Evolutionary conservation across 2,797 vertebrate species (phyloP).

Genomic region (Gouania willdenowi): DNA sequence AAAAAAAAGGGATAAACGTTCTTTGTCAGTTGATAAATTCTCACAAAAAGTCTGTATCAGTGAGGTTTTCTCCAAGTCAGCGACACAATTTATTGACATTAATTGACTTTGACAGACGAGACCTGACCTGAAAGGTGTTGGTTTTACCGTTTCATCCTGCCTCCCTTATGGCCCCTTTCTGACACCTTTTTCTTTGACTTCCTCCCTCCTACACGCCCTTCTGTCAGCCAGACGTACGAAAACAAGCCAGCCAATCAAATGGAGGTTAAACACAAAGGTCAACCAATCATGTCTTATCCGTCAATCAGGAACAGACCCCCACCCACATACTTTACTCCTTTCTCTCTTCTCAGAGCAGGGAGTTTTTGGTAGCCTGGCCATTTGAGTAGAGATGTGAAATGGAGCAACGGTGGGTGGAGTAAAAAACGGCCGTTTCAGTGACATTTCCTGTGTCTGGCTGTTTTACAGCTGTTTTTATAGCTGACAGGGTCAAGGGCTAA

Average conservation of each 20-base stretch:
- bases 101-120: conserved; percentile 16
- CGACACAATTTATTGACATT: no score
- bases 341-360: neutral
- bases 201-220: conserved; percentile 4
- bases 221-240: conserved; percentile 47
- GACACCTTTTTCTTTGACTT: conserved; percentile 3
- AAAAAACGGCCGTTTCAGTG: conserved; percentile 20
- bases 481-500: conserved; percentile 48
- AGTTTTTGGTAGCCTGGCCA: conserved; percentile 32
- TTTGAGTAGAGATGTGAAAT: conserved; percentile 6
- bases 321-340: neutral
- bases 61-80: no score
- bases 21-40: no score
- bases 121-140: neutral
- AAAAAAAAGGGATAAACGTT: no score
- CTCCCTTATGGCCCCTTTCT: conserved; percentile 4
- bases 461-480: conserved; percentile 60
- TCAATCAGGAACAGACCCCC: conserved; percentile 50
- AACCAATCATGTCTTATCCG: conserved; percentile 42
- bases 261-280: conserved; percentile 51
- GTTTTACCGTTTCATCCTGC: conserved; percentile 12
- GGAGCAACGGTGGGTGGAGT: neutral
- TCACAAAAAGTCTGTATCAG: no score
- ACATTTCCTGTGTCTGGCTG: conserved; percentile 13
- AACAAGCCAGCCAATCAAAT: conserved; percentile 66